A percentile compares a stretch with the other conserved stretches of the same genome.
phyloP scores from a whole-genome alignment of 35 echinoderm and acorn worm species.

The Chiridota heheva region DNA sequence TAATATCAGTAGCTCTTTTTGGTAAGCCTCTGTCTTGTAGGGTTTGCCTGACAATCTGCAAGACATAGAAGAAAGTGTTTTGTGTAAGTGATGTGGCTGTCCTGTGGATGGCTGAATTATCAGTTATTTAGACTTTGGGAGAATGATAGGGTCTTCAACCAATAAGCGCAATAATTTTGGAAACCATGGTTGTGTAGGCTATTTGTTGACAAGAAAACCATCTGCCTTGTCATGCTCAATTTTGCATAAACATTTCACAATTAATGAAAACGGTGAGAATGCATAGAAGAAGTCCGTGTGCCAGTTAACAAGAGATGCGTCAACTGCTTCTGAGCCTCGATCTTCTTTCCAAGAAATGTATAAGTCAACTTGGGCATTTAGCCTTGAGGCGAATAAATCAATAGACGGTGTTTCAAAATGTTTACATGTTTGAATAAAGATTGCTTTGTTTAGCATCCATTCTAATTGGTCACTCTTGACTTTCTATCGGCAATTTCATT shows the following conservation, averaged over 20 bases:
- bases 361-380: constrained; percentile 40
- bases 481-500: constrained; percentile 26
- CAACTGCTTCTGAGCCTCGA: constrained; percentile 34
- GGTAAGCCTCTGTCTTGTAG: constrained; percentile 13
- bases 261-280: constrained; percentile 60
- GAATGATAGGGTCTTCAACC: background rate
- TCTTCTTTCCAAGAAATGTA: constrained; percentile 66
- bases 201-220: constrained; percentile 43
- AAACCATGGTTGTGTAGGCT: constrained; percentile 38
- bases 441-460: constrained; percentile 37
- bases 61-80: constrained; percentile 20
- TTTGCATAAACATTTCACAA: constrained; percentile 48
- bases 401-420: constrained; percentile 28
- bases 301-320: constrained; percentile 64
- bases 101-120: background rate
- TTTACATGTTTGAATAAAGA: constrained; percentile 32
- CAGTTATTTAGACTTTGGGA: constrained; percentile 2
- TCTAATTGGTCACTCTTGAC: constrained; percentile 41
- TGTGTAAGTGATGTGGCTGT: constrained; percentile 4
- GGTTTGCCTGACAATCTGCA: constrained; percentile 32
- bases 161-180: background rate
- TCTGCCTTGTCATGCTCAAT: constrained; percentile 37
- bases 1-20: constrained; percentile 8
- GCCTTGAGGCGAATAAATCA: constrained; percentile 65
- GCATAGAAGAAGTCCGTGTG: constrained; percentile 26